Evolutionary conservation across 1,140 invertebrate species (phyloP).

Genomic region (Conus betulinus): DNA sequence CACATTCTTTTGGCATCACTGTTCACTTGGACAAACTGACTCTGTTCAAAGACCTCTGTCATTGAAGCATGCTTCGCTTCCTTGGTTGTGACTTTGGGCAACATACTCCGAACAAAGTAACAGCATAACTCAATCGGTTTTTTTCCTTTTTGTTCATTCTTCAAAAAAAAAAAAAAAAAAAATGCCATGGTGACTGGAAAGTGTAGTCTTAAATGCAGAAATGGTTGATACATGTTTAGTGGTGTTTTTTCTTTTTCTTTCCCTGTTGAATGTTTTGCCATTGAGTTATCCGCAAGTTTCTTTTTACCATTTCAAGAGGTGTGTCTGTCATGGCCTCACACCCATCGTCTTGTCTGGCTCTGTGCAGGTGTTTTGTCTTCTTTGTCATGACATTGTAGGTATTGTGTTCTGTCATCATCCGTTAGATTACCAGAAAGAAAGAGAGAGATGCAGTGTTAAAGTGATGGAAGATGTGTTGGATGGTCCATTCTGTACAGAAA

Average conservation of each 20-base stretch:
- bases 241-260: background rate
- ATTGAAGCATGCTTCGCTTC: background rate
- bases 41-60: background rate
- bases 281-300: too few species aligned
- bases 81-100: too few species aligned
- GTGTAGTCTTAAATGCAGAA: background rate
- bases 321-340: too few species aligned
- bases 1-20: background rate
- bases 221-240: background rate
- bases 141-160: too few species aligned
- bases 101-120: too few species aligned
- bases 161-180: too few species aligned
- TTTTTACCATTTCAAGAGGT: too few species aligned
- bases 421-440: background rate
- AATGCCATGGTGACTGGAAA: background rate
- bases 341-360: too few species aligned
- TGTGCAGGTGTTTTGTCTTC: background rate
- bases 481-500: slow-evolving; percentile 24
- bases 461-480: slow-evolving; percentile 2
- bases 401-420: background rate
- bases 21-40: background rate
- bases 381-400: background rate
- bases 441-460: background rate
- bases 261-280: background rate
- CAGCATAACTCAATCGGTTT: too few species aligned